Base-by-base conservation (phyloP, 2,888 invertebrate species). In the Synanthedon formicaeformis region DNA sequence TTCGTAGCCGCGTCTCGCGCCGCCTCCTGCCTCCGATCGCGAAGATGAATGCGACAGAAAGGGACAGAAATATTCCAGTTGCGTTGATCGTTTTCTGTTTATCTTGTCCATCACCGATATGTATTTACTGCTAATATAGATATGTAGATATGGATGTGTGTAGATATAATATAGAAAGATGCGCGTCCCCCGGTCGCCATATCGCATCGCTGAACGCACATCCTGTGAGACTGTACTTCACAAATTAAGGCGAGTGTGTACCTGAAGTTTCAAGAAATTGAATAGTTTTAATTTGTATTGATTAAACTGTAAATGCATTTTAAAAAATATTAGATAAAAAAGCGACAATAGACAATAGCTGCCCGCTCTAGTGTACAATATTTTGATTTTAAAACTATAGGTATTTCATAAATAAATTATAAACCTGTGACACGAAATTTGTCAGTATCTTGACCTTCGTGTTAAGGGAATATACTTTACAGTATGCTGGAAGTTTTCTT, bases 81-180 rank as follows among this genome's bases (percentile, higher is more conserved):
- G 60, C 66, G 66, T 66, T 66, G 72, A 69, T 72, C 72, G 75
- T 72, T 68, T 73, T 73, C 67, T 78, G 79, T 81, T 83, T 82
- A 82, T 86, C 83, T 80, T 81, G 80, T 84, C 81, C 77, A 73
- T 84, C 81, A 79, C 61, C 58, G 69, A 66, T 71, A 61, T 66
- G 74, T 75, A 81, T 81, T 73, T 81, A 78, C 75, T 63, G 58
- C 58, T 57, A 34, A 50, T 56, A 58, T 67, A 64, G 57, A 59
- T 67, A 73, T 67, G 64, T 75, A 72, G 63, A 58, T 67, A 63
- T 75, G 71, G 63, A 58, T 23, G 23, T 23, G 4, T 23, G 23
- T 23, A 23, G 23, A 23, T 23, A 23, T 23, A 23, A 23, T 23
- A 23, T 69, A 65, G 64, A 61, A 67, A 63, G 62, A 61, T 60